Base-by-base conservation (phyloP, 1,140 invertebrate species). In the Drosophila prosaltans region DNA sequence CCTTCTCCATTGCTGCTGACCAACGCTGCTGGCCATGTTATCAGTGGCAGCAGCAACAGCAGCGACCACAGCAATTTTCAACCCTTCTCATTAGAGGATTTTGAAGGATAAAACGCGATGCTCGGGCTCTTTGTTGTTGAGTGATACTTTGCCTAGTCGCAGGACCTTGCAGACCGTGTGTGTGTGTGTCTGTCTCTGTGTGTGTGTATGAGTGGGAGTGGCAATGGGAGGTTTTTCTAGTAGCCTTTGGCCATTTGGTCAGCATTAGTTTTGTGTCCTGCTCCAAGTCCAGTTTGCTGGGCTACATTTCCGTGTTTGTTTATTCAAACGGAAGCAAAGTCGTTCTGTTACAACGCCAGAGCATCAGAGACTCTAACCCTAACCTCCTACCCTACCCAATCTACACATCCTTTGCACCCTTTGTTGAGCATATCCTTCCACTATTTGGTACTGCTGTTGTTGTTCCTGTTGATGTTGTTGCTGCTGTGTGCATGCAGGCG, bases 31-130 rank as follows among this genome's bases (percentile, higher is more conserved):
- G 83, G 72, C 76, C 80, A 88, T 77, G 83, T 86, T 86, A 86
- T 86, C 82, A 68, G 72, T 51, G 66, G 63, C 74, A 61, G 70
- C 72, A 72, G 43, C 58, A 60, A 75, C 65, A 80, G 75, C 83
- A 73, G 73, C 77, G 77, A 89, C 85, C 84, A 76, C 84, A 88
- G 78, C 74, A 81, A 79, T 81, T 81, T 81, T 85, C 80, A 91
- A 91, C 90, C 90, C 90, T 91, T 90, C 90, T 91, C 90, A 91
- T 91, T 91, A 91, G 75, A 91, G 90, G 90, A 91, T 91, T 91
- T 84, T 72, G 74, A 90, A 88, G 84, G 84, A 89, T 84, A 84
- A 84, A 89, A 74, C 84, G 74, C 84, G 81, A 77, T 45, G 78
- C 81, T 80, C 48, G 65, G 45, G 43, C 66, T 72, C 84, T 89